phyloP scores from a whole-genome alignment of 2,797 vertebrate genomes.

The Pseudotriccus pelzelni region DNA sequence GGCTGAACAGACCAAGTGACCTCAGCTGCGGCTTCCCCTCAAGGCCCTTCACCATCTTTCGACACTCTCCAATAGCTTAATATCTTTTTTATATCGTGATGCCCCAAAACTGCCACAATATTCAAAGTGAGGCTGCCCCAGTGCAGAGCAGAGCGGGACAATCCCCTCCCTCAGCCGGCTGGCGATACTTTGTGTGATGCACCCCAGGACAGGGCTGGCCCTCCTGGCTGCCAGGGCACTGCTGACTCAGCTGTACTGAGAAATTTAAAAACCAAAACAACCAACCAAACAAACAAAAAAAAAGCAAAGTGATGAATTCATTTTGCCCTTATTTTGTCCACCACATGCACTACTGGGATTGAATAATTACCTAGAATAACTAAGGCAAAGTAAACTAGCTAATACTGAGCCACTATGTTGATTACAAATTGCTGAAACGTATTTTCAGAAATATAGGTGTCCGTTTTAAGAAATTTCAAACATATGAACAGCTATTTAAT shows the following conservation, averaged over 20 bases:
- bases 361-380: neutral
- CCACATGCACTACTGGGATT: neutral
- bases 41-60: neutral
- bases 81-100: neutral
- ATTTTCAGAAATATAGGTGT: neutral
- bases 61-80: rapidly evolving
- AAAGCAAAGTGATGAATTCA: rapidly evolving
- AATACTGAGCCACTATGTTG: neutral
- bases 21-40: rapidly evolving
- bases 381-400: neutral
- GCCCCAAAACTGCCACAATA: neutral
- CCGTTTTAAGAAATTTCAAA: neutral
- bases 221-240: neutral
- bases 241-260: neutral
- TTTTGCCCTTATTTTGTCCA: neutral
- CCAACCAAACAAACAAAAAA: no score
- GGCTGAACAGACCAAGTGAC: neutral
- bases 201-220: rapidly evolving
- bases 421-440: neutral
- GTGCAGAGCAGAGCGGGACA: rapidly evolving
- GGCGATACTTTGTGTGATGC: neutral
- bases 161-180: rapidly evolving
- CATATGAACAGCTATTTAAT: neutral
- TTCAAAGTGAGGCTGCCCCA: rapidly evolving
- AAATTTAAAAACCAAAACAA: neutral